Evolutionary conservation across 1,140 invertebrate genomes (phyloP).

Genomic region (Aphaenogaster ashmeadi): DNA sequence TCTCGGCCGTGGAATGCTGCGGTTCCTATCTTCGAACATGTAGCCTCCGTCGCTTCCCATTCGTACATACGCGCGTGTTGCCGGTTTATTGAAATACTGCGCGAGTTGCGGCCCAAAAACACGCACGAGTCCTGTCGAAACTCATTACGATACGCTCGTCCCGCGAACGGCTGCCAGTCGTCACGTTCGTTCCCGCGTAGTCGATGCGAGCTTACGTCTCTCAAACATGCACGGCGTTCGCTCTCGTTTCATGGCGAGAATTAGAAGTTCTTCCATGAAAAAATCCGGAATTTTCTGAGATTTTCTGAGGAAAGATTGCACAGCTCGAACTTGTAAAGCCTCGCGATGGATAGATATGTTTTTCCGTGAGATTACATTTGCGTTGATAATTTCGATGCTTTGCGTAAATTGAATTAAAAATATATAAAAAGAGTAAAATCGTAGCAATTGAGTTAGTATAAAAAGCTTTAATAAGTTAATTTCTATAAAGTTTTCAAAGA

Average conservation of each 20-base stretch:
- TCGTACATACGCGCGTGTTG: neutral
- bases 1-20: slow-evolving; percentile 24
- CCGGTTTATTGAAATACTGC: slow-evolving; percentile 45
- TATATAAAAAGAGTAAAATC: neutral
- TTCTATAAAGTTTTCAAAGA: neutral
- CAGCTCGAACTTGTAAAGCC: neutral
- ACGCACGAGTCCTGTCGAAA: slow-evolving; percentile 36
- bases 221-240: neutral
- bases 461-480: neutral
- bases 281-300: slow-evolving; percentile 18
- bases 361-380: neutral
- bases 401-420: neutral
- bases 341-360: neutral
- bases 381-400: neutral
- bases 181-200: neutral
- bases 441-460: neutral
- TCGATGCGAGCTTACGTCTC: neutral
- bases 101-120: slow-evolving; percentile 30
- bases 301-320: neutral
- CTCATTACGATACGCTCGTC: slow-evolving; percentile 20
- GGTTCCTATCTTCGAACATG: slow-evolving; percentile 47
- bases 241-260: neutral
- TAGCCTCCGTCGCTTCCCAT: neutral
- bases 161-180: neutral
- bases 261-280: neutral